phyloP scores from a whole-genome alignment of 2,888 invertebrate genomes.

The Conus canariensis region DNA sequence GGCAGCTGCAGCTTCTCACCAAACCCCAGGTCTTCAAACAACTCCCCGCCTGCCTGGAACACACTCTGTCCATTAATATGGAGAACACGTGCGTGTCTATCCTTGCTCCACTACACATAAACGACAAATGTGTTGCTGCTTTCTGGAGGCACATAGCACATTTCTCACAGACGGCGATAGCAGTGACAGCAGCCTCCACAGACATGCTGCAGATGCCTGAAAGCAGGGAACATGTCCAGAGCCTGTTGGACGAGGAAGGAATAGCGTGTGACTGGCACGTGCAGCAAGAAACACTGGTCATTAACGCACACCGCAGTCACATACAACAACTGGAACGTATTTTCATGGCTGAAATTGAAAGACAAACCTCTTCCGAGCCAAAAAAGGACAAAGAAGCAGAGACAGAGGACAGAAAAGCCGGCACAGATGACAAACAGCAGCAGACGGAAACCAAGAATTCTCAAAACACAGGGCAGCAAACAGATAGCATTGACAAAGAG shows the following conservation, averaged over 20 bases:
- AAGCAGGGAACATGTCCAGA: background rate
- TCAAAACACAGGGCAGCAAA: too few relatives aligned
- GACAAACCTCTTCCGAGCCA: too few relatives aligned
- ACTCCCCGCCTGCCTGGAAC: background rate
- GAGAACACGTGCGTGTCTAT: background rate
- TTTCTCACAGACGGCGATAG: background rate
- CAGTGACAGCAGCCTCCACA: conserved; percentile 1
- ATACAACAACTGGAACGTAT: background rate
- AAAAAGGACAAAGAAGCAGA: too few relatives aligned
- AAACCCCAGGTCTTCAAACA: background rate
- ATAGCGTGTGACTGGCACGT: background rate
- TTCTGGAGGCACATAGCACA: background rate
- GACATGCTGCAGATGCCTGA: background rate
- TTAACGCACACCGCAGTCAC: background rate
- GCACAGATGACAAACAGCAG: too few relatives aligned
- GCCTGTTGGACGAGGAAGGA: background rate
- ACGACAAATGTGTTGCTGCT: background rate
- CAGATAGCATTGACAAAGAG: too few relatives aligned
- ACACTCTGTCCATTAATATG: background rate
- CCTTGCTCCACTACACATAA: background rate
- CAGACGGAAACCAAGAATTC: too few relatives aligned
- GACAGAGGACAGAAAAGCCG: too few relatives aligned
- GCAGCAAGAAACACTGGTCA: background rate
- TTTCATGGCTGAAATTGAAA: background rate
- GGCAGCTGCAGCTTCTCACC: background rate